Evolutionary conservation across 2,113 vertebrate genomes (phyloP), one percentile per base, ranked within the genome.

Genomic region (Channa maculata): DNA sequence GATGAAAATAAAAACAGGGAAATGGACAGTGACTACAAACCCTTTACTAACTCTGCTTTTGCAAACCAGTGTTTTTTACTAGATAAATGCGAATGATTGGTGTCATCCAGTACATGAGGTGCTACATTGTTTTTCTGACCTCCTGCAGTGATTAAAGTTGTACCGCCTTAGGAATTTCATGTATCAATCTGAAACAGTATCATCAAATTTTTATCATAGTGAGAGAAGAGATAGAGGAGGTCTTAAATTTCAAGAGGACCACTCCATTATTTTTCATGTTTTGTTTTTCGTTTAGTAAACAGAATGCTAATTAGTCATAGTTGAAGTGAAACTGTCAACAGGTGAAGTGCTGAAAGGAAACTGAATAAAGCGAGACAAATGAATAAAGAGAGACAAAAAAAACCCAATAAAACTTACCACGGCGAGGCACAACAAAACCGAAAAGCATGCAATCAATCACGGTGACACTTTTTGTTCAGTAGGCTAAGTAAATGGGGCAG

Each of bases 161-260:
- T 57, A 61, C 38, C 5, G 48, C 60, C 53, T 66, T 2, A 55
- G 8, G 75, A 50, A 8, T 73, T 14, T 41, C 15, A 48, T 52
- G 51, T 12, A 59, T 72, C 54, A 54, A 61, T 59, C 63, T 0
- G 6, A 55, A 55, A 58, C 65, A 60, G 46, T 50, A n/a, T 79
- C 46, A 79, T 79, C 49, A 81, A 77, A 77, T 57, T 62, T 79
- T 65, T 36, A 77, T 59, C n/a, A 34, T 24, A 24, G 24, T n/a
- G 24, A 24, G 24, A 24, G 24, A 60, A 33, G 51, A 55, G 13
- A 38, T n/a, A n/a, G 13, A 60, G 43, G 44, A 13, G 44, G 77
- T 43, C 6, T 80, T 61, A 49, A 48, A 34, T 50, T 80, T 60
- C 43, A 65, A 13, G 36, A 24, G 4, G 36, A 53, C 48, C 38